Evolutionary conservation across 1,140 invertebrate species (phyloP), one percentile per base, ranked within the genome.

Genomic region (Drosophila guanche): DNA sequence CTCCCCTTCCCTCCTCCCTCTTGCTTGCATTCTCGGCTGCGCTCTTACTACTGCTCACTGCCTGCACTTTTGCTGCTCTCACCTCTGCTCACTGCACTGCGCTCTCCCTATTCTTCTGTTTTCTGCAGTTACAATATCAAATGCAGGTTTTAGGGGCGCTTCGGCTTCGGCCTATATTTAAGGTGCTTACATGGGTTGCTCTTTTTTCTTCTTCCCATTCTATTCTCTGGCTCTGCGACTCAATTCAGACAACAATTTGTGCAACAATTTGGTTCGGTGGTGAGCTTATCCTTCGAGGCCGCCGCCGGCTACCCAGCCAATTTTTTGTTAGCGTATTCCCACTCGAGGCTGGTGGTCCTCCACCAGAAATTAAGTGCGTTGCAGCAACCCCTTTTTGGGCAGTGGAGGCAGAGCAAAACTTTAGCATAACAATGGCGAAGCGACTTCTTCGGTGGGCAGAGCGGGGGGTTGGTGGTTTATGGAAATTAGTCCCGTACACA

Each of bases 391-490:
- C 80, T 79, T 84, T 84, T 78, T 62, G 33, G 29, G 54, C 46
- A 27, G 22, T 10, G 42, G 41, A 47, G 33, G 25, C 66, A 51
- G 25, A 50, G 43, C 29, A 41, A 41, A 76, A 63, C 60, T 89
- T 76, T 88, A 89, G 83, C 83, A 88, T 88, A 88, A 88, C 83
- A 88, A 88, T 88, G 83, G 83, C 78, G 83, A 70, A 71, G 73
- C 81, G 78, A 86, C 83, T 75, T 74, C 72, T 79, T 61, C 61
- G 29, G 10, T 1, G n/a, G 23, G 25, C 40, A 45, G 46, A 50
- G 16, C 47, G 67, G 80, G 70, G 83, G 83, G 74, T 88, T 88
- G 67, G 80, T 65, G 83, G 83, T 77, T 88, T 88, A 88, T 88
- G 83, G 83, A 88, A 88, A 88, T 88, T 88, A 88, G 83, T 67